These are phyloP conservation scores for Neuroscelio doddi DNA, from an alignment of 2,888 invertebrate species.

Conservation along the genomic window DNA sequence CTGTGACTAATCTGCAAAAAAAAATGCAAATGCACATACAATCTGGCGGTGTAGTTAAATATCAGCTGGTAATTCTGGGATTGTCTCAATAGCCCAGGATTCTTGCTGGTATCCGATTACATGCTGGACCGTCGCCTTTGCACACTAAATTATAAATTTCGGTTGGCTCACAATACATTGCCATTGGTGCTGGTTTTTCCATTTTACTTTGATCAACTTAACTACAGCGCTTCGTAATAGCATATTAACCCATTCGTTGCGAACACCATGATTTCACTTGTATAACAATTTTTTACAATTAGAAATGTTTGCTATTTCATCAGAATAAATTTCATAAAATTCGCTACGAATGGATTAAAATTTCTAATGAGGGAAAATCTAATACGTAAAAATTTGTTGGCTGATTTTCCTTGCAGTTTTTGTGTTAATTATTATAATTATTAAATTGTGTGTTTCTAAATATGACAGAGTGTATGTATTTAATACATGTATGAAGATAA, in stretches of 20 bases:
- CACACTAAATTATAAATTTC: constrained; percentile 62
- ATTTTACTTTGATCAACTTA: constrained; percentile 29
- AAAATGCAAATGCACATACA: constrained; percentile 55
- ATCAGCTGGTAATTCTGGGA: constrained; percentile 99
- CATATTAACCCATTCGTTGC: constrained; percentile 15
- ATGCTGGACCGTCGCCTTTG: constrained; percentile 70
- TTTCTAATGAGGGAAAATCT: background rate
- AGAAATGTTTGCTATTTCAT: background rate
- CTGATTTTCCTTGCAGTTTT: background rate
- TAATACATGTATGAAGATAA: too few species aligned
- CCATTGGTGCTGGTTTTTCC: constrained; percentile 68
- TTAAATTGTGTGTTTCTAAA: background rate
- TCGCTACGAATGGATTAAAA: constrained; percentile 5
- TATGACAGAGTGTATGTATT: background rate
- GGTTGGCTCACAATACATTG: constrained; percentile 65
- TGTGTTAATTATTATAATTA: background rate
- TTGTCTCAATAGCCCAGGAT: constrained; percentile 82
- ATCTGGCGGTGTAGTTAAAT: constrained; percentile 80
- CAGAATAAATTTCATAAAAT: background rate
- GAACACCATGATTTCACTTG: too few species aligned
- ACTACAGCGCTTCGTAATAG: constrained; percentile 35
- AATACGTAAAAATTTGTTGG: background rate
- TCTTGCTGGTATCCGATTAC: constrained; percentile 86
- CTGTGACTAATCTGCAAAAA: constrained; percentile 66
- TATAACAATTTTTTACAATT: background rate